phyloP scores from a whole-genome alignment of 2,888 invertebrate genomes.

The Mesorhabditis spiculigera region DNA sequence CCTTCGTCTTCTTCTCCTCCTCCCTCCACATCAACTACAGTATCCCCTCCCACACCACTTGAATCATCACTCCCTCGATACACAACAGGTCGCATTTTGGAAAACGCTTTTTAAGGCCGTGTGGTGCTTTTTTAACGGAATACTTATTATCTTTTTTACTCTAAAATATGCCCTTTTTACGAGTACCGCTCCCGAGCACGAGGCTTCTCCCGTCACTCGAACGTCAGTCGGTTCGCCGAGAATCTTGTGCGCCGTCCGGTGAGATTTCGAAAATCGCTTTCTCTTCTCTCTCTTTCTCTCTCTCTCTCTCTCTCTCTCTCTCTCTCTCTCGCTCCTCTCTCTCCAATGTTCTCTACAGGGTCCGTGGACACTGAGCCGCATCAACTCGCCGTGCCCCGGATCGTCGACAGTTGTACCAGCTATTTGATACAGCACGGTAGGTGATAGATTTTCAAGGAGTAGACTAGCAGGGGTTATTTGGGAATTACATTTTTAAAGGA shows the following conservation, averaged over 20 bases:
- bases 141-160: no score
- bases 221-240: background rate
- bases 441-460: slow-evolving; percentile 10
- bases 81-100: background rate
- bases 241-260: background rate
- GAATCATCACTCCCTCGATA: background rate
- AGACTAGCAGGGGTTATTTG: background rate
- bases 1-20: slow-evolving; percentile 20
- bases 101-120: background rate
- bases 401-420: slow-evolving; percentile 60
- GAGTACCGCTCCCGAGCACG: background rate
- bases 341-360: background rate
- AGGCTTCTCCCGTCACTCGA: background rate
- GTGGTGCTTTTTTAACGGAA: no score
- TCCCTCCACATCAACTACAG: slow-evolving; percentile 12
- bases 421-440: slow-evolving; percentile 61
- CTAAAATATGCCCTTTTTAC: background rate
- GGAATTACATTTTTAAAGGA: no score
- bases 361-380: slow-evolving; percentile 35
- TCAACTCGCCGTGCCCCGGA: slow-evolving; percentile 59
- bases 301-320: slow-evolving; percentile 18
- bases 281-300: slow-evolving; percentile 26
- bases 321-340: slow-evolving; percentile 12
- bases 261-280: background rate
- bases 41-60: background rate